Conservation (phyloP, 2,797 vertebrate genomes). For the Decapterus maruadsi region DNA sequence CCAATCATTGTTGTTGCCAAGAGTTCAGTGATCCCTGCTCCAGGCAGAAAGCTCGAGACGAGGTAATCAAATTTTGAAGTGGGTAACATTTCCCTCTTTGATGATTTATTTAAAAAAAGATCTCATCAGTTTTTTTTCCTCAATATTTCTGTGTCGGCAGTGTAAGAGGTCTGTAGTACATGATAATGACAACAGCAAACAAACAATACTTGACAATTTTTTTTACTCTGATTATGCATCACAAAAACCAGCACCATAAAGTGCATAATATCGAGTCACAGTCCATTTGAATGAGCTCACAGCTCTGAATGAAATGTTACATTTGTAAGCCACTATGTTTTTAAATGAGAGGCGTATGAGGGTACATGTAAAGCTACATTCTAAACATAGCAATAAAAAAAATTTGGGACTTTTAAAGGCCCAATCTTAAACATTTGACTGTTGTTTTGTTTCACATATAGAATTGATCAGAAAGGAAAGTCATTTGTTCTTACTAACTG, state of each 20-base stretch:
- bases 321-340: conserved; percentile 31
- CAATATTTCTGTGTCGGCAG: conserved; percentile 24
- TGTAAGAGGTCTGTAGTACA: not conserved
- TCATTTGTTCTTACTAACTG: not conserved
- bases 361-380: conserved; percentile 40
- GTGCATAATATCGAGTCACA: conserved; percentile 40
- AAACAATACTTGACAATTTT: conserved; percentile 8
- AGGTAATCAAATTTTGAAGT: conserved; percentile 43
- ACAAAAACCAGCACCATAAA: conserved; percentile 45
- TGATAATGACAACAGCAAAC: conserved; percentile 23
- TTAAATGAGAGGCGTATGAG: conserved; percentile 3
- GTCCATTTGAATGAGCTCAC: conserved; percentile 43
- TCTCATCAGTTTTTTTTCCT: conserved; percentile 26
- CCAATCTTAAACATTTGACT: not conserved
- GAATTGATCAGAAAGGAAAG: not conserved
- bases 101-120: conserved; percentile 56
- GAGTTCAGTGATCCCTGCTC: conserved; percentile 27
- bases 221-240: conserved; percentile 27
- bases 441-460: conserved; percentile 9
- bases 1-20: conserved; percentile 48
- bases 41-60: conserved; percentile 22
- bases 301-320: conserved; percentile 33
- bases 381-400: conserved; percentile 19
- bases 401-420: conserved; percentile 28
- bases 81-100: conserved; percentile 47